Evolutionary conservation across 1,140 invertebrate genomes (phyloP), one percentile per base, ranked within the genome.

Genomic region (Atta colombica): DNA sequence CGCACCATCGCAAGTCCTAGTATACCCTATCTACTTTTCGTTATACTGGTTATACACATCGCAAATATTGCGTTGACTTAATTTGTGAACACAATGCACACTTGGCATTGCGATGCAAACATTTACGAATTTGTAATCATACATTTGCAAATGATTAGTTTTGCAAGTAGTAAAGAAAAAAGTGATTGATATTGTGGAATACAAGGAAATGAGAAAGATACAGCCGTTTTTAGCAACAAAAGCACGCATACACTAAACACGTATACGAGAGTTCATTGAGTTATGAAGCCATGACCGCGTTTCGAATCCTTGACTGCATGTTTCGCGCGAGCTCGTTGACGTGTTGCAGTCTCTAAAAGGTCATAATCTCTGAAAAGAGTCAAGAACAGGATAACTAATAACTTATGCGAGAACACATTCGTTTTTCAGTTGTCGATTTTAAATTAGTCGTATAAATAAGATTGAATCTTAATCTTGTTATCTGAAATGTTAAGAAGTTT

Each of bases 291-390:
- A 31, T 86, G 92, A 82, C 91, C 91, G 85, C 90, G 89, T 92
- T 90, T 91, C 86, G 84, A 92, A 92, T 92, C 89, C 92, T 92
- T 92, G 86, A 91, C 87, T 82, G 31, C 31, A 35, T 35, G 49
- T 80, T 80, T 82, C 86, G 39, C 72, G 81, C 65, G 77, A 60
- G 78, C n/a, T 53, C 31, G 63, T 80, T 55, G 31, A 80, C 39
- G 39, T 0, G 39, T 45, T 45, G 39, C 39, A 45, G 10, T 45
- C 39, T 12, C 39, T 10, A 8, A 10, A 45, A 45, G 39, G 39
- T 80, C 49, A 25, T 55, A 39, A 21, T 71, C 80, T 82, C 69
- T 84, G 71, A 63, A 92, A 92, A 88, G 60, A 93, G 87, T 91
- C 88, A 93, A 93, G 91, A 93, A 86, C 92, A 55, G 75, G 55